Percentiles rank a stretch among this genome's conserved stretches.
Evolutionary conservation across 1,140 invertebrate genomes (phyloP).

Genomic region (Aporrectodea caliginosa): DNA sequence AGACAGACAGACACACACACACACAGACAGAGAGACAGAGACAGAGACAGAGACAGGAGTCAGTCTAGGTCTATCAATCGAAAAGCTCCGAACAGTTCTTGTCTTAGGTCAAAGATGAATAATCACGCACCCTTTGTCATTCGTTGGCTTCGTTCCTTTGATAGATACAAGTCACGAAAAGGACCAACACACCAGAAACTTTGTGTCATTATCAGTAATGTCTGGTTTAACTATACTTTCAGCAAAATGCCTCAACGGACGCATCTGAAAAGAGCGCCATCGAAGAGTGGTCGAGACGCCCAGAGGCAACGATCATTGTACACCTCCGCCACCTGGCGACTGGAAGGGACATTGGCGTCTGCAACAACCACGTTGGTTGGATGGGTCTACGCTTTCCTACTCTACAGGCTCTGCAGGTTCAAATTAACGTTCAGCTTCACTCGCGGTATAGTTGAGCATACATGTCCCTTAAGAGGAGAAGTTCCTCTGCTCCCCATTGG

Average conservation of each 20-base stretch:
- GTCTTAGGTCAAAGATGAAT: not conserved
- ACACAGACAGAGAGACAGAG: too few relatives aligned
- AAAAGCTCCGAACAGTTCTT: too few relatives aligned
- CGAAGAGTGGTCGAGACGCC: not conserved
- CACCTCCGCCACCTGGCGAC: not conserved
- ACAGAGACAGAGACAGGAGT: too few relatives aligned
- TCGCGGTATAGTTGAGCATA: too few relatives aligned
- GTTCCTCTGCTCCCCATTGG: too few relatives aligned
- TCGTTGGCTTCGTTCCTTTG: not conserved
- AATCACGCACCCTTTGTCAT: not conserved
- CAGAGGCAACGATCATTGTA: not conserved
- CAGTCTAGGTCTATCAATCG: too few relatives aligned
- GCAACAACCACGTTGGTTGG: not conserved
- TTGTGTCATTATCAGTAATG: not conserved
- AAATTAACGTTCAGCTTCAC: too few relatives aligned
- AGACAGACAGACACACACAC: too few relatives aligned
- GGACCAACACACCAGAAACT: not conserved
- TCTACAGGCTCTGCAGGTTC: not conserved
- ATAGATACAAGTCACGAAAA: too few relatives aligned
- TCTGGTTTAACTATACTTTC: not conserved
- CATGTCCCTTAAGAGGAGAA: too few relatives aligned
- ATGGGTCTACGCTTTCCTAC: not conserved
- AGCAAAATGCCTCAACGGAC: too few relatives aligned
- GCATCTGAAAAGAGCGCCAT: too few relatives aligned
- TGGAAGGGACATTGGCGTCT: not conserved